These are phyloP conservation scores for Gavia stellata DNA, from an alignment of 2,113 vertebrate species.

Conservation along the genomic window DNA sequence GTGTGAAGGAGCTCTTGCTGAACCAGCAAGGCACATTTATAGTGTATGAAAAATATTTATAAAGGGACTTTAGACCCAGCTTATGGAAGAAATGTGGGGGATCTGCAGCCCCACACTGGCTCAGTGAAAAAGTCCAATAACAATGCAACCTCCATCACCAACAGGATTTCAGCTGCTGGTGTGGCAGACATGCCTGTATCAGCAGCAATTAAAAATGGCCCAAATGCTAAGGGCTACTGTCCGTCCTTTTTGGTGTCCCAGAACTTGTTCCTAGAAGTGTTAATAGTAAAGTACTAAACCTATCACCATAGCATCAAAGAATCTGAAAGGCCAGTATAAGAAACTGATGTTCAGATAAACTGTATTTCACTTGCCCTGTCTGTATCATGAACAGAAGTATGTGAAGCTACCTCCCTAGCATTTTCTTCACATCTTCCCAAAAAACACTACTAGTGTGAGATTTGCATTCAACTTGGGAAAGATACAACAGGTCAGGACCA, in stretches of 20 bases:
- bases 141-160: neutral
- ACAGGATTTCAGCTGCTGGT: neutral
- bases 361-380: neutral
- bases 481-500: neutral
- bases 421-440: neutral
- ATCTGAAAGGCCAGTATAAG: neutral
- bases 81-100: neutral
- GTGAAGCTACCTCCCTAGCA: neutral
- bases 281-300: neutral
- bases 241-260: neutral
- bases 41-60: neutral
- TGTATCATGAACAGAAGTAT: neutral
- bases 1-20: neutral
- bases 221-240: neutral
- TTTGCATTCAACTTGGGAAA: neutral
- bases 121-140: neutral
- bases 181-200: neutral
- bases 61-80: neutral
- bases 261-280: neutral
- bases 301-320: neutral
- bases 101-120: neutral
- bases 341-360: neutral
- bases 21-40: neutral
- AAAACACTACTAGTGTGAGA: neutral
- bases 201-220: neutral